Percentiles rank a stretch among this genome's conserved stretches.
phyloP scores from a whole-genome alignment of 1,140 invertebrate genomes.

The Lanistes nyassanus region DNA sequence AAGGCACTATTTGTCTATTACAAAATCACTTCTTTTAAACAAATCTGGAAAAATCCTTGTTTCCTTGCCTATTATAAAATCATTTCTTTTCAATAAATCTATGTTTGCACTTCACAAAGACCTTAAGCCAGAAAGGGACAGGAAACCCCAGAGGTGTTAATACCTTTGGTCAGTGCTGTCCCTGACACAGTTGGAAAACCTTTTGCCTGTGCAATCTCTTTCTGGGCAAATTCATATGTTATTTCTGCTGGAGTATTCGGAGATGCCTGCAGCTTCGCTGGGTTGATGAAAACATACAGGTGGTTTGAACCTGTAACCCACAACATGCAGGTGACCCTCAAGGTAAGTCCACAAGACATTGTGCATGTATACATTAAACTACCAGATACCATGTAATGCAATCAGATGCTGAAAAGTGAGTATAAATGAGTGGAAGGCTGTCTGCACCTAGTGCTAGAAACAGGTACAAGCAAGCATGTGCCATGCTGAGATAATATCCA shows the following conservation, averaged over 20 bases:
- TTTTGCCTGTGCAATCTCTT: constrained; percentile 67
- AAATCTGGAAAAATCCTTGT: too few species aligned
- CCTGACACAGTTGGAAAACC: constrained; percentile 60
- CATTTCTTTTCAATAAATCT: too few species aligned
- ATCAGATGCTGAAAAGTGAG: too few species aligned
- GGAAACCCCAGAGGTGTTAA: too few species aligned
- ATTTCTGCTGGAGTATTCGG: constrained; percentile 57
- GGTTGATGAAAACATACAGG: constrained; percentile 66
- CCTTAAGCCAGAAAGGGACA: too few species aligned
- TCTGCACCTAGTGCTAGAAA: background rate
- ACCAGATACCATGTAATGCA: too few species aligned
- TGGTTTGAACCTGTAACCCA: constrained; percentile 63
- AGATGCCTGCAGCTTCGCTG: constrained; percentile 41
- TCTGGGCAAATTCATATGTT: constrained; percentile 67
- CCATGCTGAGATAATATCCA: background rate
- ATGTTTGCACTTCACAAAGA: too few species aligned
- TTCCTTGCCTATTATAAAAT: too few species aligned
- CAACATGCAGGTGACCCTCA: background rate
- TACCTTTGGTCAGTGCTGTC: constrained; percentile 63
- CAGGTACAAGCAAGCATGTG: background rate
- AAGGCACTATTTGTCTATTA: too few species aligned
- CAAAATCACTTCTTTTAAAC: too few species aligned
- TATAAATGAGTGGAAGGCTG: too few species aligned
- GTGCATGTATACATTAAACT: background rate
- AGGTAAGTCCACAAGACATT: background rate